phyloP scores from a whole-genome alignment of 1,140 invertebrate genomes.

The Idris sp. region DNA sequence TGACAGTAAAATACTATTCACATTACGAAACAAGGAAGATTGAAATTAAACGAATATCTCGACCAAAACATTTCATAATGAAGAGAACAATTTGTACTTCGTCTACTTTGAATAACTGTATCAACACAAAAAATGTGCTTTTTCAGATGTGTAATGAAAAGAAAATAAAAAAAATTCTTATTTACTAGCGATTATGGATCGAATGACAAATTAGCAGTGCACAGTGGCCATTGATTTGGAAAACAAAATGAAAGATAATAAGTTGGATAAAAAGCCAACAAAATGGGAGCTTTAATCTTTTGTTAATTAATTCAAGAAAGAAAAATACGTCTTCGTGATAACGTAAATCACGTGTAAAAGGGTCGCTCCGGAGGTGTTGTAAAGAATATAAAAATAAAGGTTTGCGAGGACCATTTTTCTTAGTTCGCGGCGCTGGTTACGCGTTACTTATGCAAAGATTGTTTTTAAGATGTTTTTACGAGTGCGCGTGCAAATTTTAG shows the following conservation, averaged over 20 bases:
- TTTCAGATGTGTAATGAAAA: too few species aligned
- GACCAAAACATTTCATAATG: conserved; percentile 26
- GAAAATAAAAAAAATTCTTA: too few species aligned
- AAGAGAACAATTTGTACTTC: too few species aligned
- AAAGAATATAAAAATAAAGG: conserved; percentile 53
- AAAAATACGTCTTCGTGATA: conserved; percentile 47
- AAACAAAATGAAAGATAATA: too few species aligned
- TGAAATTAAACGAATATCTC: conserved; percentile 41
- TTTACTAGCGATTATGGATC: too few species aligned
- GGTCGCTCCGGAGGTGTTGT: conserved; percentile 27
- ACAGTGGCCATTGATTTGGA: too few species aligned
- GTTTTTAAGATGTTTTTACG: conserved; percentile 60
- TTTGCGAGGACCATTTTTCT: conserved; percentile 46
- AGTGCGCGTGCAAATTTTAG: conserved; percentile 20
- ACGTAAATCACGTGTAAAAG: conserved; percentile 58
- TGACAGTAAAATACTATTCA: conserved; percentile 51
- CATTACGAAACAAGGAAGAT: conserved; percentile 40
- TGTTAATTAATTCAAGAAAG: conserved; percentile 41
- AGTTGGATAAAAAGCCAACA: conserved; percentile 23
- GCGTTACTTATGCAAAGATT: conserved; percentile 61
- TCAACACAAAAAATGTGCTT: too few species aligned
- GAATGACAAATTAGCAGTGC: too few species aligned
- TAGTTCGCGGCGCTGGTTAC: conserved; percentile 40
- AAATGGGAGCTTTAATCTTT: conserved; percentile 37
- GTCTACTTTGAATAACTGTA: too few species aligned